A percentile compares a stretch with the other conserved stretches of the same genome.
Conservation (phyloP, 2,888 invertebrate genomes). For the Hemicrepidius hirtus region DNA sequence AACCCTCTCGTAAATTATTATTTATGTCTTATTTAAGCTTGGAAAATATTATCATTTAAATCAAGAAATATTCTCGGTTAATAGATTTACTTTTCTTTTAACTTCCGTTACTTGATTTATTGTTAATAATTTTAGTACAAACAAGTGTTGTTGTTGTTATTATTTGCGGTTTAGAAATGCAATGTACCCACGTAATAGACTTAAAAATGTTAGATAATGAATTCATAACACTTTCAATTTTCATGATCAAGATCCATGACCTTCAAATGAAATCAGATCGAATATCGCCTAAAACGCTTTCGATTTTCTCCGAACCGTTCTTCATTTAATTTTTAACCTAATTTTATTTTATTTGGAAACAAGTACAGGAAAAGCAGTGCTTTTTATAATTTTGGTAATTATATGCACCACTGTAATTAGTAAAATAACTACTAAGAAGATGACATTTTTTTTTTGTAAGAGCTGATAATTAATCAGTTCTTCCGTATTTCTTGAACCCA, state of each 20-base stretch:
- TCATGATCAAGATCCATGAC: constrained; percentile 7
- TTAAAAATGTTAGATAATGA: constrained; percentile 6
- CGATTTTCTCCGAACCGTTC: neutral
- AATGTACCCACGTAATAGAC: neutral
- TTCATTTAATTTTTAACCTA: neutral
- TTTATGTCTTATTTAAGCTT: too few species aligned
- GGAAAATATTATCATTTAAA: too few species aligned
- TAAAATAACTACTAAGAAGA: too few species aligned
- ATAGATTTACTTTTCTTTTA: too few species aligned
- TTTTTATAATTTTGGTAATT: neutral
- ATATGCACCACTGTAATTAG: too few species aligned
- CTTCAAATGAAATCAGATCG: constrained; percentile 11
- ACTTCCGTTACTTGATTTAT: too few species aligned
- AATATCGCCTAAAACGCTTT: constrained; percentile 11
- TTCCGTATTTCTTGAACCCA: too few species aligned
- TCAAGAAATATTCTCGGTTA: too few species aligned
- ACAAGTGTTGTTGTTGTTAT: neutral
- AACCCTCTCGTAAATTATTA: too few species aligned
- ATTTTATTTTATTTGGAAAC: neutral
- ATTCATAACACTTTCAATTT: constrained; percentile 23
- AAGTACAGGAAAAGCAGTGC: neutral
- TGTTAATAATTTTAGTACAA: too few species aligned
- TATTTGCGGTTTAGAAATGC: neutral
- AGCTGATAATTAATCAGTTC: too few species aligned
- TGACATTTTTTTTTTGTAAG: too few species aligned